These are phyloP conservation scores for Phorcus lineatus DNA, from an alignment of 2,888 invertebrate genomes.

Conservation along the genomic window DNA sequence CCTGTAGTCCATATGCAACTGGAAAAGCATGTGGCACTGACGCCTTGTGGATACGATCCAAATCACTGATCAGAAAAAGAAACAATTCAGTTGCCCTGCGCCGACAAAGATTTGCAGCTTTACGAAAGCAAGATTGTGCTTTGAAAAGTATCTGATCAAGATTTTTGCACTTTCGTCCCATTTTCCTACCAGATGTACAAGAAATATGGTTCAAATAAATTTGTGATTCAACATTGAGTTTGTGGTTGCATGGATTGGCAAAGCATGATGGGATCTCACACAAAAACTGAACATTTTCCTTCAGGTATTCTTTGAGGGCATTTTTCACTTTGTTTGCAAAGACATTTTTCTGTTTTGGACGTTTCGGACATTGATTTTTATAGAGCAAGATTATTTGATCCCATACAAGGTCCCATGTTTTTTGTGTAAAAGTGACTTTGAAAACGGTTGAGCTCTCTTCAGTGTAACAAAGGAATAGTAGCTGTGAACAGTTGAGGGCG, in stretches of 20 bases:
- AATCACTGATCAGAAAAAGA: conserved; percentile 24
- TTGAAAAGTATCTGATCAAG: too few species aligned
- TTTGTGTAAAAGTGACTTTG: background rate
- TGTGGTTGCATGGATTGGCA: too few species aligned
- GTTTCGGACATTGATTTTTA: too few species aligned
- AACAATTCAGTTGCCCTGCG: conserved; percentile 28
- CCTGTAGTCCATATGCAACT: conserved; percentile 28
- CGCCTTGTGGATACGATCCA: conserved; percentile 25
- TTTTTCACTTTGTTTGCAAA: too few species aligned
- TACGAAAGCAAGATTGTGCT: background rate
- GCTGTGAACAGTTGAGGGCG: conserved; percentile 21
- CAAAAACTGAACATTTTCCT: too few species aligned
- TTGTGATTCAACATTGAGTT: too few species aligned
- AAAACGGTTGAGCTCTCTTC: conserved; percentile 30
- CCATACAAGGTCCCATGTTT: too few species aligned
- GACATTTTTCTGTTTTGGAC: too few species aligned
- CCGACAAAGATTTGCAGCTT: conserved; percentile 12
- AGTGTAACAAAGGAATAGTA: conserved; percentile 27
- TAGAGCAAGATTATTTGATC: too few species aligned
- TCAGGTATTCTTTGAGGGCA: too few species aligned
- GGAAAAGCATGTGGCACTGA: conserved; percentile 33
- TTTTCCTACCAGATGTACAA: conserved; percentile 17
- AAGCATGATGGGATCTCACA: too few species aligned
- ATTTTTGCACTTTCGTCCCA: background rate
- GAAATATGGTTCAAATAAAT: conserved; percentile 7